Conservation (phyloP, 2,113 vertebrate genomes). For the Neofelis nebulosa region DNA sequence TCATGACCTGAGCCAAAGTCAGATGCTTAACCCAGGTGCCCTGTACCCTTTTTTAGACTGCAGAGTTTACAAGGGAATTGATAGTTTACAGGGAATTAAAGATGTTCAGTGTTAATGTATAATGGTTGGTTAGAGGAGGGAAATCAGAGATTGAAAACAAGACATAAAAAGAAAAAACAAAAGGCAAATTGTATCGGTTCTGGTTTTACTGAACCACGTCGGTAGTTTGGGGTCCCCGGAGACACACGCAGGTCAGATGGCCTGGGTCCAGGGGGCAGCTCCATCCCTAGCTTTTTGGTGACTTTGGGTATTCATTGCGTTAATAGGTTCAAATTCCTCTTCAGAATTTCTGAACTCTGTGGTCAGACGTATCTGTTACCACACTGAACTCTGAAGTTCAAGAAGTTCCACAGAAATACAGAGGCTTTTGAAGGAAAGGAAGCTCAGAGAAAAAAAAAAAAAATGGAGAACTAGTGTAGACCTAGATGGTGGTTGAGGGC, state of each 20-base stretch:
- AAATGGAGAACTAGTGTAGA: not conserved
- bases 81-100: not conserved
- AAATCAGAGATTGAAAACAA: not conserved
- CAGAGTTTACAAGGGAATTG: not conserved
- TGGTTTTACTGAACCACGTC: not conserved
- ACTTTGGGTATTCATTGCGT: no score
- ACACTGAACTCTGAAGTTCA: not conserved
- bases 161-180: not conserved
- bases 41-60: not conserved
- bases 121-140: not conserved
- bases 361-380: not conserved
- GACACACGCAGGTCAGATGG: not conserved
- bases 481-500: not conserved
- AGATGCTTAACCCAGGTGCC: no score
- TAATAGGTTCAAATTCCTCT: not conserved
- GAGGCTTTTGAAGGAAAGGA: not conserved
- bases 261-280: not conserved
- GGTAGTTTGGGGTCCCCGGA: not conserved
- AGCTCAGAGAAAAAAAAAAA: not conserved
- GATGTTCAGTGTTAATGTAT: not conserved
- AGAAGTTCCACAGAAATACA: not conserved
- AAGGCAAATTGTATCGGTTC: not conserved
- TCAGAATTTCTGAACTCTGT: not conserved
- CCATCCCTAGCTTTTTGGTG: not conserved
- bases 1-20: no score